Conservation (phyloP, 1,140 invertebrate species). For the Aphidius ervi region DNA sequence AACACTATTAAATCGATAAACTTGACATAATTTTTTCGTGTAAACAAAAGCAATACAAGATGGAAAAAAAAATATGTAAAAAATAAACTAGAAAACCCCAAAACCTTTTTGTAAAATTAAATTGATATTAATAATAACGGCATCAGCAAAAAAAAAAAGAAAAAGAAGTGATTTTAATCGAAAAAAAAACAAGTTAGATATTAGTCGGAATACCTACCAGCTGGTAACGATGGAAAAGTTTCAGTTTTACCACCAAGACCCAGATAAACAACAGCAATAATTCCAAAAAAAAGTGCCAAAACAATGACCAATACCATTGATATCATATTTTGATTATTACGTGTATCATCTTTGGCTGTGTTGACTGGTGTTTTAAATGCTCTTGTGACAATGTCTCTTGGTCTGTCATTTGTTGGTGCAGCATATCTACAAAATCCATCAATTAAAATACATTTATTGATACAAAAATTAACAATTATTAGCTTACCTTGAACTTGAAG, state of each 20-base stretch:
- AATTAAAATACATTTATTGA: slow-evolving; percentile 4
- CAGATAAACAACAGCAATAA: slow-evolving; percentile 63
- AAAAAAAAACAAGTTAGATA: neutral
- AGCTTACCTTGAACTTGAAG: slow-evolving; percentile 37
- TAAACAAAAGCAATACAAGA: too few relatives aligned
- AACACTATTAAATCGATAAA: too few relatives aligned
- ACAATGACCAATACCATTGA: slow-evolving; percentile 61
- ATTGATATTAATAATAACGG: too few relatives aligned
- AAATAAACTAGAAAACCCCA: neutral
- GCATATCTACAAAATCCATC: slow-evolving; percentile 24
- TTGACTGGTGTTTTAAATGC: slow-evolving; percentile 34
- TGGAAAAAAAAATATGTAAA: neutral
- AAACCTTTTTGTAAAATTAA: too few relatives aligned
- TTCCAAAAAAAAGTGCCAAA: slow-evolving; percentile 62
- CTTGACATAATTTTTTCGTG: too few relatives aligned
- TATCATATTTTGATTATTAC: slow-evolving; percentile 57
- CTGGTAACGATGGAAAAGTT: slow-evolving; percentile 40
- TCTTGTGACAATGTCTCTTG: slow-evolving; percentile 40
- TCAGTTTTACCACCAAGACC: slow-evolving; percentile 52
- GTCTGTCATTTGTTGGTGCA: slow-evolving; percentile 38
- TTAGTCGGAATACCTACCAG: slow-evolving; percentile 47
- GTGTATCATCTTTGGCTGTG: slow-evolving; percentile 35
- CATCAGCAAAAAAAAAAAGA: too few relatives aligned
- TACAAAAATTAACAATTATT: slow-evolving; percentile 15
- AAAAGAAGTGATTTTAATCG: too few relatives aligned